Evolutionary conservation across 2,797 vertebrate genomes (phyloP), one percentile per base, ranked within the genome.

Genomic region (Melanotaenia parkinsoni): DNA sequence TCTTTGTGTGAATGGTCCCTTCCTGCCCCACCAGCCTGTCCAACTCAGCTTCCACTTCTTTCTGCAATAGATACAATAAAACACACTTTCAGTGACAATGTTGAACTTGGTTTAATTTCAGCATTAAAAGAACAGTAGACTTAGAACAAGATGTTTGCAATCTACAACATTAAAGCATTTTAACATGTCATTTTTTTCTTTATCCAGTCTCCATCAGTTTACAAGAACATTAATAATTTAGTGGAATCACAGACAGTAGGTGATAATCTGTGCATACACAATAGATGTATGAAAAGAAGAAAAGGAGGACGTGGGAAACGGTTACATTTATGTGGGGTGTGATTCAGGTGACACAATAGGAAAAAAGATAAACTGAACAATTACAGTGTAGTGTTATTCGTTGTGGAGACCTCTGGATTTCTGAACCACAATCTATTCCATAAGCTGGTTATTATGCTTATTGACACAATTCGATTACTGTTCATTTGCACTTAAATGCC

Each of bases 11-110:
- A 70, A 98, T 95, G 33, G 89, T 86, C 61, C 91, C 94, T 72
- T 98, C 96, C 76, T 98, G 96, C 5, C 96, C 96, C 79, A 98
- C 88, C 67, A 99, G 95, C 56, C 91, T 84, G 77, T 96, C 96
- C 78, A 99, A 89, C 86, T 97, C 95, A 77, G 83, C 91, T 53
- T 96, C 96, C 35, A 96, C 96, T 1, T 94, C 94, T 90, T 94
- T 95, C 97, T 99, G 91, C 69, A 51, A 58, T 12, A 56, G n/a
- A 64, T 0, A 40, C 2, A 63, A 43, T 45, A 40, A 76, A 11
- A 67, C 43, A 58, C 1, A 32, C 3, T n/a, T 32, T 45, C 7
- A 18, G 43, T 18, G 18, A 45, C 16, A 14, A 6, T 54, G 11
- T 28, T 22, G 20, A 10, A 11, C 47, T 22, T n/a, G n/a, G 20